Base-by-base conservation (phyloP, 2,888 invertebrate genomes). In the Caenorhabditis sp. region DNA sequence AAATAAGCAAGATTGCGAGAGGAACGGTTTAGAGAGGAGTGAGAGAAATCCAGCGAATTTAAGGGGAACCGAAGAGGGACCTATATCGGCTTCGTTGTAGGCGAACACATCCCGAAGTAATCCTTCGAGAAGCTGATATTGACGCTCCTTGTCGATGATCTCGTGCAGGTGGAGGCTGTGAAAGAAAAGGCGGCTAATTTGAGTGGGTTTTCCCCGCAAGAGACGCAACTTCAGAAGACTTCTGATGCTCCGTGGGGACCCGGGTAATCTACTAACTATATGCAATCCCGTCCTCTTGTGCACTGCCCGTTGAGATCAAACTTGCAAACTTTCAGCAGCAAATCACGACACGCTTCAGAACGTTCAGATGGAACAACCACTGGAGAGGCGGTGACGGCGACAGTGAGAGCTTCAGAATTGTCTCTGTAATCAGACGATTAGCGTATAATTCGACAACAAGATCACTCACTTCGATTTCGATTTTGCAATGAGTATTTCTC, bases 301-400 rank as follows among this genome's bases (percentile, higher is more conserved):
- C 76, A 76, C 9, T 24, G 52, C 37, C 76, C 76, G 26, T 76
- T 76, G 8, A 70, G 43, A n/a, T 70, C 76, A 8, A 63, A 76
- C 32, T 76, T 76, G 61, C 76, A 76, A 24, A 70, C 30, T 27
- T 45, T 15, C 5, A 20, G 15, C 2, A 76, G 37, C n/a, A 76
- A 13, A 4, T 52, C 46, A 1, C 55, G 56, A 8, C 70, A 58
- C 7, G 48, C 43, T n/a, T 52, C 58, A 5, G 37, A 17, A 24
- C 43, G 53, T 2, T 53, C 53, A 13, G 39, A 32, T 22, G n/a
- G n/a, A n/a, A n/a, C n/a, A n/a, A n/a, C n/a, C 39, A 30, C 0
- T 15, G 52, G 39, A 13, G 48, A 35, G 0, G 65, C 45, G 4
- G 70, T 59, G 1, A 50, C 43, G 13, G 48, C 48, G 0, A 32